Conservation (phyloP, 2,797 vertebrate species). For the Tenualosa ilisha region DNA sequence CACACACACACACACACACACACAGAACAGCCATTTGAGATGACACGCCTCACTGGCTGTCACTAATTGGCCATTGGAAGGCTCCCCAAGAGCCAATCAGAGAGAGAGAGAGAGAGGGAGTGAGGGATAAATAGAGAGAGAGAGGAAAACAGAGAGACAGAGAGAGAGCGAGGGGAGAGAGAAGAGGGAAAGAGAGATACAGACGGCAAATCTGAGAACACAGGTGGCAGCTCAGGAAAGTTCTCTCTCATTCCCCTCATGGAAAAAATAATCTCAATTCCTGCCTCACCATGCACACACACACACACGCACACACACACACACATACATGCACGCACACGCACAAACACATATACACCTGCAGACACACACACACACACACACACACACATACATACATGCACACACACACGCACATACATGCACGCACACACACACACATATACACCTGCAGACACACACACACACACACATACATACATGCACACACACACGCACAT, state of each 20-base stretch:
- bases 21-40: conserved; percentile 25
- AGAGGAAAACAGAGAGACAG: not conserved
- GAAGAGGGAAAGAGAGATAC: not conserved
- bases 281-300: not conserved
- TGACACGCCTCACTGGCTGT: conserved; percentile 36
- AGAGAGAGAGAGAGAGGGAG: not conserved
- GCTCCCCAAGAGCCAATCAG: conserved; percentile 30
- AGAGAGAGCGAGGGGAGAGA: too few relatives aligned
- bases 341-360: too few relatives aligned
- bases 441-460: too few relatives aligned
- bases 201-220: not conserved
- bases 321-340: too few relatives aligned
- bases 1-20: not conserved
- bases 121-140: not conserved
- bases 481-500: too few relatives aligned
- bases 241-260: too few relatives aligned
- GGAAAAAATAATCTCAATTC: too few relatives aligned
- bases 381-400: too few relatives aligned
- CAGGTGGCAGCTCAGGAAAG: not conserved
- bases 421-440: too few relatives aligned
- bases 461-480: too few relatives aligned
- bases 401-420: too few relatives aligned
- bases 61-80: conserved; percentile 47
- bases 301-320: not conserved
- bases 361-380: too few relatives aligned